These are phyloP conservation scores for Eueides isabella DNA, from an alignment of 1,140 invertebrate species.

Conservation along the genomic window DNA sequence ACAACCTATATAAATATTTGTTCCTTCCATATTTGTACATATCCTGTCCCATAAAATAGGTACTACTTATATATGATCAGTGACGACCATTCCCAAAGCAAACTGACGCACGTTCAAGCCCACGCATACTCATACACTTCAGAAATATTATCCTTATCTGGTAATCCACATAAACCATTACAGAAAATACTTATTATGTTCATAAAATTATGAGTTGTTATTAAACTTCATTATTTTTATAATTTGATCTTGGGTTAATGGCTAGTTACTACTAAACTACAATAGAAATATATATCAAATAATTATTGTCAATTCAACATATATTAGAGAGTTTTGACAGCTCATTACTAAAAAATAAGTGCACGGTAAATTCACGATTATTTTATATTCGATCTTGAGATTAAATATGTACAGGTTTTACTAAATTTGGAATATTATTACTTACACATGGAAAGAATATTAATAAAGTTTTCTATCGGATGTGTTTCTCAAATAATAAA, in stretches of 20 bases:
- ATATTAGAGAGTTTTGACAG: too few species aligned
- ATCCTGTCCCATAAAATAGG: not conserved
- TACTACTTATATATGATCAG: slow-evolving; percentile 27
- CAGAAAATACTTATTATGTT: not conserved
- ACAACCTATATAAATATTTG: too few species aligned
- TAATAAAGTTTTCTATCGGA: too few species aligned
- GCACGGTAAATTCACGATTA: too few species aligned
- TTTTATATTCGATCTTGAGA: too few species aligned
- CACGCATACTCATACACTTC: slow-evolving; percentile 59
- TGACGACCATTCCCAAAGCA: slow-evolving; percentile 64
- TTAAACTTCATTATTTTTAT: not conserved
- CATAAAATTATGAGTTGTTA: not conserved
- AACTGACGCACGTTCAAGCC: slow-evolving; percentile 70
- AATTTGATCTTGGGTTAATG: not conserved
- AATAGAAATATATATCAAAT: not conserved
- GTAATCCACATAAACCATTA: slow-evolving; percentile 36
- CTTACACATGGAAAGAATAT: too few species aligned
- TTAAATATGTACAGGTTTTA: too few species aligned
- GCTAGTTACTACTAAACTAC: not conserved
- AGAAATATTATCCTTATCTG: slow-evolving; percentile 48
- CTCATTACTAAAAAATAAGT: too few species aligned
- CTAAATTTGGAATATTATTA: too few species aligned
- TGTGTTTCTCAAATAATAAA: too few species aligned
- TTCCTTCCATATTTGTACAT: too few species aligned
- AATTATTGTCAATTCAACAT: not conserved